These are phyloP conservation scores for Idaea biselata DNA, from an alignment of 2,888 invertebrate genomes.

Conservation along the genomic window DNA sequence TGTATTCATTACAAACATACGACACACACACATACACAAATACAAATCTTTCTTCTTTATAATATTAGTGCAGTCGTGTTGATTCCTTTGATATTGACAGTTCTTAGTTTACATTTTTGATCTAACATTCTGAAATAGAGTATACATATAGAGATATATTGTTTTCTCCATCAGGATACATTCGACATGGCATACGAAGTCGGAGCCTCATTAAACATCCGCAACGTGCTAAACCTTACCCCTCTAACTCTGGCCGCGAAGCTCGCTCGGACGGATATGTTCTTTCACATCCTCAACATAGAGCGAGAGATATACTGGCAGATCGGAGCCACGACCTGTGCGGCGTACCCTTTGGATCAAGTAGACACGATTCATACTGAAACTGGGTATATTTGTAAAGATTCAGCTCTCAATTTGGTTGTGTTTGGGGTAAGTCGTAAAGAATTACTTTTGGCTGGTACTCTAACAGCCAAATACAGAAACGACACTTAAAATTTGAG, in stretches of 20 bases:
- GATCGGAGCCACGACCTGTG: conserved; percentile 96
- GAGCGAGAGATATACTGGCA: conserved; percentile 99
- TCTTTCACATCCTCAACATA: conserved; percentile 97
- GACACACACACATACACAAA: too few relatives aligned
- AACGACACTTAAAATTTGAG: too few relatives aligned
- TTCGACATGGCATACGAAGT: conserved; percentile 97
- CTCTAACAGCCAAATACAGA: too few relatives aligned
- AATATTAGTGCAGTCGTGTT: too few relatives aligned
- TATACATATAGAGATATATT: background rate
- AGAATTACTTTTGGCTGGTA: too few relatives aligned
- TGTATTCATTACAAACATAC: too few relatives aligned
- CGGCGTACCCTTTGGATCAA: conserved; percentile 96
- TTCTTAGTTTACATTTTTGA: too few relatives aligned
- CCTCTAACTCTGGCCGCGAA: conserved; percentile 96
- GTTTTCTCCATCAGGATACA: conserved; percentile 81
- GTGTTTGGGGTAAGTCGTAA: conserved; percentile 92
- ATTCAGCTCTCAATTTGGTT: conserved; percentile 96
- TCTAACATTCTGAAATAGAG: too few relatives aligned
- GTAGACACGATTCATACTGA: conserved; percentile 96
- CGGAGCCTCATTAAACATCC: conserved; percentile 92
- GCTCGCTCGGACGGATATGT: conserved; percentile 95
- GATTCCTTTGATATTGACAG: too few relatives aligned
- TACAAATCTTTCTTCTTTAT: too few relatives aligned
- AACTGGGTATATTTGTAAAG: conserved; percentile 95
- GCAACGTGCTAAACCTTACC: conserved; percentile 93